A percentile compares a stretch with the other conserved stretches of the same genome.
These are phyloP conservation scores for Leptonema lineaticorne DNA, from an alignment of 1,140 invertebrate genomes.

Conservation along the genomic window DNA sequence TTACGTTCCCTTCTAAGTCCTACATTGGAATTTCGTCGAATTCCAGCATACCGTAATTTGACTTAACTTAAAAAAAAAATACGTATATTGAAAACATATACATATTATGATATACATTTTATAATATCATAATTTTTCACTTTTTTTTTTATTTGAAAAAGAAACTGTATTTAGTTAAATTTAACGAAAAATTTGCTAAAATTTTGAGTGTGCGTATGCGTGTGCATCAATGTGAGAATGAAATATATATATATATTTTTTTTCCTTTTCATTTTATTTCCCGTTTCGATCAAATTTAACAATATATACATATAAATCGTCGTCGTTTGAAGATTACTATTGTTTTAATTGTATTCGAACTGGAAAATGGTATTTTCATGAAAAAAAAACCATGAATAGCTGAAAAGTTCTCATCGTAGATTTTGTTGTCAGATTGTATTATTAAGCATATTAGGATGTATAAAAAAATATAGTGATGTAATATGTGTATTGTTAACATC, in stretches of 20 bases:
- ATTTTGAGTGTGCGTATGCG: too few relatives aligned
- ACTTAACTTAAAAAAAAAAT: conserved; percentile 28
- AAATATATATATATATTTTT: too few relatives aligned
- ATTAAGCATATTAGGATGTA: neutral
- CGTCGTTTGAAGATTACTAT: neutral
- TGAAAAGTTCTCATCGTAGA: conserved; percentile 5
- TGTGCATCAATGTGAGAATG: too few relatives aligned
- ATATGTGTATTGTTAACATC: conserved; percentile 7
- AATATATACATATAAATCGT: neutral
- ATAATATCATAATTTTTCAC: too few relatives aligned
- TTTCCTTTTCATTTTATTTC: neutral
- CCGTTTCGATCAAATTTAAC: neutral
- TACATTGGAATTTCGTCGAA: conserved; percentile 55
- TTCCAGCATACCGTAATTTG: conserved; percentile 41
- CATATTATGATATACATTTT: too few relatives aligned
- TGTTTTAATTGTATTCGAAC: neutral
- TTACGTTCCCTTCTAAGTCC: conserved; percentile 63
- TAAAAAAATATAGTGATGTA: conserved; percentile 3
- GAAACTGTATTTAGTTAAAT: too few relatives aligned
- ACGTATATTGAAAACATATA: too few relatives aligned
- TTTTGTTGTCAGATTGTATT: conserved; percentile 10
- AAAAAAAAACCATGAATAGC: too few relatives aligned
- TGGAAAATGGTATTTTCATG: neutral
- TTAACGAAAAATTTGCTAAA: too few relatives aligned
- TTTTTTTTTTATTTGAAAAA: too few relatives aligned